Base-by-base conservation (phyloP, 2,888 invertebrate species). In the Drosophila colorata region DNA sequence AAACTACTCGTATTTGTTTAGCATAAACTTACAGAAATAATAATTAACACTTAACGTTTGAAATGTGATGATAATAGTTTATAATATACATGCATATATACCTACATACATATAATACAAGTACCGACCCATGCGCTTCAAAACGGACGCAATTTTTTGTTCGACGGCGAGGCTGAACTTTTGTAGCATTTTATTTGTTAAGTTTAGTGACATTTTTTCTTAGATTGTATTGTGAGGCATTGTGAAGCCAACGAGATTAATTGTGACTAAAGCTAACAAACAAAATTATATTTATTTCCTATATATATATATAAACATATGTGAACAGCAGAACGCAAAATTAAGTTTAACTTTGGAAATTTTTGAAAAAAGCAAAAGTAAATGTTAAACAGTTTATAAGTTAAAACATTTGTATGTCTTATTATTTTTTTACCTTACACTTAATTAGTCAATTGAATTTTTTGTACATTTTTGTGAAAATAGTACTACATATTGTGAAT, bases 121-220 rank as follows among this genome's bases (percentile, higher is more conserved):
- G 43, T 63, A 84, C 61, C 79, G 71, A 81, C 64, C 63, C 67
- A 80, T 71, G 66, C 70, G 86, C 80, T 86, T 79, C 76, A 67
- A 49, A 52, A 61, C 64, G 55, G 66, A 83, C 73, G 75, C 68
- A 64, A 56, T 67, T 73, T 61, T 67, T 61, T 67, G 60, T 68
- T 80, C 60, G 67, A 74, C 51, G 74, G 82, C 82, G 82, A 87
- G 84, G 88, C 87, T 86, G 88, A 82, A 81, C 20, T 78, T 86
- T 88, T 83, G 63, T 88, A 83, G 88, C 88, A 83, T 83, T 83
- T 83, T 88, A 77, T 74, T 87, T 83, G 87, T 88, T 88, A 87
- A 84, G 70, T 77, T 84, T 86, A 83, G 74, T 65, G 68, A 87
- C 80, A 74, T 69, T 80, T 86, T 73, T 55, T 84, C 71, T 59